Evolutionary conservation across 2,797 vertebrate genomes (phyloP), one percentile per base, ranked within the genome.

Genomic region (Pipistrellus nathusii): DNA sequence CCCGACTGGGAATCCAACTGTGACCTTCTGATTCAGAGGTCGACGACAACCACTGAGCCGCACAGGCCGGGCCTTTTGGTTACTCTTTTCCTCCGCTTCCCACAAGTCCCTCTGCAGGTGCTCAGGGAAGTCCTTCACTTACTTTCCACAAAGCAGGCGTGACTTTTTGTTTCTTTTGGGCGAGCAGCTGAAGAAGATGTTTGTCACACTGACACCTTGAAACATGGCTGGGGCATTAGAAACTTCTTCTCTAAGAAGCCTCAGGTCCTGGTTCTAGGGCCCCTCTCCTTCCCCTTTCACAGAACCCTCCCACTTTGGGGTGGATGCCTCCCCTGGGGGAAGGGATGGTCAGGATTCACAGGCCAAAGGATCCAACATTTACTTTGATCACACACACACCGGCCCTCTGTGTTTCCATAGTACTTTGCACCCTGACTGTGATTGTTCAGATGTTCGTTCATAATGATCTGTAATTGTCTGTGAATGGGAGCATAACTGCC

Each of bases 351-450:
- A 84, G 69, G 71, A 86, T 46, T 86, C 44, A 27, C 69, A 90
- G 76, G 62, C 59, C 20, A 17, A 64, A 81, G 35, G 76, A 51
- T 23, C 11, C 44, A n/a, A 35, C 30, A 38, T 75, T 73, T 38
- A 8, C 35, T 77, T 76, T 32, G 35, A 86, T 7, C 57, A 32
- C 77, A 32, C 48, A 35, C 14, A 17, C 73, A 27, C 48, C n/a
- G 11, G 8, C 41, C 5, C 0, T 2, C 1, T 15, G 1, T 0
- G 7, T 9, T 44, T 30, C 48, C 9, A 10, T 3, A 57, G 55
- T 18, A 0, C 25, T 83, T 35, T 23, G 35, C 30, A 44, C n/a
- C 76, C 64, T 53, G 55, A 38, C 35, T 15, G 21, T n/a, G 80
- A 12, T 11, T 53, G 68, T n/a, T 57, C 62, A 59, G 73, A 44